A percentile compares a stretch with the other conserved stretches of the same genome.
phyloP scores from a whole-genome alignment of 2,888 invertebrate genomes.

The Hofmannophila pseudospretella region DNA sequence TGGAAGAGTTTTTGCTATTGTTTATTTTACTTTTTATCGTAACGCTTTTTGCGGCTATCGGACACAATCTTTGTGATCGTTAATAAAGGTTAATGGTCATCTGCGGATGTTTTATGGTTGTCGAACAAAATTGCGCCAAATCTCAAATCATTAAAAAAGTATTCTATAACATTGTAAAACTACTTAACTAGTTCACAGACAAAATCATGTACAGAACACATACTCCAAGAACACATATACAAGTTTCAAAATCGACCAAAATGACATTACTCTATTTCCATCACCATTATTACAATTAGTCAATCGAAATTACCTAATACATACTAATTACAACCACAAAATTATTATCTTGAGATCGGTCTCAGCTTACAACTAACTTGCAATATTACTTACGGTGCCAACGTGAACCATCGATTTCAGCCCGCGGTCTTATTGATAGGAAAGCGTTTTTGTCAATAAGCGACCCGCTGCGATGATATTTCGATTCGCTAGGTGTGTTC shows the following conservation, averaged over 20 bases:
- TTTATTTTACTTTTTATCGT: slow-evolving; percentile 20
- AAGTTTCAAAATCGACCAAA: too few species aligned
- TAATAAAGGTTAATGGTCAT: slow-evolving; percentile 1
- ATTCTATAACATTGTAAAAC: too few species aligned
- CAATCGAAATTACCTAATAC: neutral
- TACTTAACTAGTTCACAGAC: too few species aligned
- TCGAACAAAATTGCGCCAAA: too few species aligned
- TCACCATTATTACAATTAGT: neutral
- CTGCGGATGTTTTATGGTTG: neutral
- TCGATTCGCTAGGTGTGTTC: neutral
- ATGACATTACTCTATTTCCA: neutral
- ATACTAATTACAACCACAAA: neutral
- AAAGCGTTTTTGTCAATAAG: neutral
- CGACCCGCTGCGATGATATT: neutral
- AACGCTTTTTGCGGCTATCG: slow-evolving; percentile 16
- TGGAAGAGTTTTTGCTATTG: slow-evolving; percentile 14
- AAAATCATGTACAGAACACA: too few species aligned
- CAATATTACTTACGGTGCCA: neutral
- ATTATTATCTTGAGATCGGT: too few species aligned
- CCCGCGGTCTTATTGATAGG: neutral
- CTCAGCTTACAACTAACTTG: neutral
- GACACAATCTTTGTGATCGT: slow-evolving; percentile 4
- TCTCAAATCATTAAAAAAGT: too few species aligned
- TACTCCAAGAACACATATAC: too few species aligned
- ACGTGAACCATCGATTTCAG: neutral